Conservation (phyloP, 2,797 vertebrate genomes). For the Trichosurus vulpecula region DNA sequence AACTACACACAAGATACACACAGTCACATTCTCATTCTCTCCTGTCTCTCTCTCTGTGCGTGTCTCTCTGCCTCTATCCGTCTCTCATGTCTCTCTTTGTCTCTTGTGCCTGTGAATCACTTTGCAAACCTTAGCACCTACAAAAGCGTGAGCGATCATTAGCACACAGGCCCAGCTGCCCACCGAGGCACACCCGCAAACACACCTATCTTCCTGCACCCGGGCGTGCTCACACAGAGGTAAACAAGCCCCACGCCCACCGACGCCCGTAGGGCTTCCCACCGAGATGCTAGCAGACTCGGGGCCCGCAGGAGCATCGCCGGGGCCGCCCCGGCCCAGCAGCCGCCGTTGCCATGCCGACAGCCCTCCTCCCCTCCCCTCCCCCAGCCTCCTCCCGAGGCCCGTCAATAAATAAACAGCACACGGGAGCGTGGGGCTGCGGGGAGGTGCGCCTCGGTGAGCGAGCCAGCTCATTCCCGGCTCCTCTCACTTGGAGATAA, state of each 20-base stretch:
- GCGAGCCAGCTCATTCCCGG: slow-evolving; percentile 67
- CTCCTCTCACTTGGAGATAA: slow-evolving; percentile 74
- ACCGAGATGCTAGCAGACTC: background rate
- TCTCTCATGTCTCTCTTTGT: too few relatives aligned
- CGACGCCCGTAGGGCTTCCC: background rate
- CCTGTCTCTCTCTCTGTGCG: too few relatives aligned
- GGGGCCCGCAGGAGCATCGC: background rate
- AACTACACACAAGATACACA: background rate
- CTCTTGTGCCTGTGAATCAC: background rate
- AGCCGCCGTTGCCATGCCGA: slow-evolving; percentile 67
- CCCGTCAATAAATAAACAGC: slow-evolving; percentile 76
- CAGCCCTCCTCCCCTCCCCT: slow-evolving; percentile 45
- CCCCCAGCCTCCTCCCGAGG: slow-evolving; percentile 24
- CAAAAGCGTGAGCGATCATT: background rate
- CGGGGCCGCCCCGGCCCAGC: slow-evolving; percentile 44
- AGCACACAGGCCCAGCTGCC: background rate
- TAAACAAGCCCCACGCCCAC: background rate
- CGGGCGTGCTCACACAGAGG: background rate
- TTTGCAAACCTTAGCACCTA: background rate
- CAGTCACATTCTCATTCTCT: background rate
- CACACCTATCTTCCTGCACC: background rate
- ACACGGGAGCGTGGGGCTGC: slow-evolving; percentile 66
- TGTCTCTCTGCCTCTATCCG: too few relatives aligned
- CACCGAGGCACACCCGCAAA: background rate
- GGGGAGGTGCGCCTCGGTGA: slow-evolving; percentile 60